A percentile compares a stretch with the other conserved stretches of the same genome.
Evolutionary conservation across 2,888 invertebrate species (phyloP).

Genomic region (Pyrgus malvae): DNA sequence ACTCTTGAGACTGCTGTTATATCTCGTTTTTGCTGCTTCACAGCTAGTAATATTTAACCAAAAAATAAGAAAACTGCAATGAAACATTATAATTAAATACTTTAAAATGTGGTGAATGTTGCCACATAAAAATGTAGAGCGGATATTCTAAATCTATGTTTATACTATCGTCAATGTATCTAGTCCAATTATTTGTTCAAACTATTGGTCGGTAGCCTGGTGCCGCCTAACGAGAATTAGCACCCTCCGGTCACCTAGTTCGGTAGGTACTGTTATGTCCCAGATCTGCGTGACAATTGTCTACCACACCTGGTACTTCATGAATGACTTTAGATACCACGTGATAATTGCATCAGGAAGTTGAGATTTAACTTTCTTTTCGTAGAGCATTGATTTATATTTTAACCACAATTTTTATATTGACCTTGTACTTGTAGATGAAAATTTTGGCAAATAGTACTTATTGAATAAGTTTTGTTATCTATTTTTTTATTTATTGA

Average conservation of each 20-base stretch:
- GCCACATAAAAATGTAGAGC: not conserved
- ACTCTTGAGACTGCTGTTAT: too few species aligned
- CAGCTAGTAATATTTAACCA: too few species aligned
- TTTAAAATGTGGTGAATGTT: not conserved
- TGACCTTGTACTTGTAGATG: too few species aligned
- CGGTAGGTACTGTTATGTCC: slow-evolving; percentile 54
- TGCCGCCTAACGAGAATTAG: slow-evolving; percentile 49
- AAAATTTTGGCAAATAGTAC: too few species aligned
- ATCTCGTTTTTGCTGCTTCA: too few species aligned
- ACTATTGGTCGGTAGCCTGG: slow-evolving; percentile 41
- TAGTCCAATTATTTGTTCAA: slow-evolving; percentile 36
- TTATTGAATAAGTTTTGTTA: too few species aligned
- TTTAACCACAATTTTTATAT: too few species aligned
- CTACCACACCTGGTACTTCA: not conserved
- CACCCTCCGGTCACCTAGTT: slow-evolving; percentile 64
- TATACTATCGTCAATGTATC: not conserved
- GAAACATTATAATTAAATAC: not conserved
- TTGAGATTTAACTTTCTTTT: not conserved
- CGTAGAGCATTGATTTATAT: too few species aligned
- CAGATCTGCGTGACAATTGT: slow-evolving; percentile 27
- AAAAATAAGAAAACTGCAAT: too few species aligned
- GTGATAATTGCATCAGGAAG: not conserved
- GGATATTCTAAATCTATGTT: not conserved
- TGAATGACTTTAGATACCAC: not conserved
- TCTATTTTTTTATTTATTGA: too few species aligned